Evolutionary conservation across 2,888 invertebrate species (phyloP), one percentile per base, ranked within the genome.

Genomic region (Leucophenga montana): DNA sequence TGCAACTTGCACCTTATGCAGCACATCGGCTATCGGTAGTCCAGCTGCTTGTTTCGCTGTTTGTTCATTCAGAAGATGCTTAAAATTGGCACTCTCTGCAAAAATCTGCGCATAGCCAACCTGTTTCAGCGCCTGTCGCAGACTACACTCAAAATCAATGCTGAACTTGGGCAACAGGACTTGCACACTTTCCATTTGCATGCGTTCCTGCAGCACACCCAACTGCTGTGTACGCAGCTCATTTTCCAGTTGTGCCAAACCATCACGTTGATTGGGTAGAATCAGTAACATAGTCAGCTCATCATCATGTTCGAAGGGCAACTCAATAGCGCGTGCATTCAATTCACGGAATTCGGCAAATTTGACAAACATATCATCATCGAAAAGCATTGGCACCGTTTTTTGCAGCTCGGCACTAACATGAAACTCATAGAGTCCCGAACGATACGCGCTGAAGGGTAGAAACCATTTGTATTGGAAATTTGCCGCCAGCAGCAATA

Each of bases 1-100:
- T 83, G 95, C 94, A 78, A 97, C 93, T 82, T 94, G 95, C 0
- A 95, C 94, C 86, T 96, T 96, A 84, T 97, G 96, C 0, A 95
- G 86, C 2, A 94, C 93, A 84, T 94, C 92, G 56, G 92, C 92
- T 3, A 96, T 73, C 2, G 80, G 77, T 67, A 85, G 66, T 2
- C 93, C 68, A 82, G 88, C 39, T 39, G 3, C 5, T 39, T 8
- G 9, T 39, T 95, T 80, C 0, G 84, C 80, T 69, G 90, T 89
- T 0, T 67, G 73, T 0, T 79, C 82, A 16, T 91, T 89, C 54
- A 93, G 86, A 53, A 96, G 88, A 18, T 92, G 92, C 18, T 90
- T 90, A 76, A 96, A 92, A 72, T 95, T 91, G 0, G 94, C 94
- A 22, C 31, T 9, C 0, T 80, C 67, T 2, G 85, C 78, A 84